phyloP scores from a whole-genome alignment of 2,113 vertebrate species.

The Esox niger region DNA sequence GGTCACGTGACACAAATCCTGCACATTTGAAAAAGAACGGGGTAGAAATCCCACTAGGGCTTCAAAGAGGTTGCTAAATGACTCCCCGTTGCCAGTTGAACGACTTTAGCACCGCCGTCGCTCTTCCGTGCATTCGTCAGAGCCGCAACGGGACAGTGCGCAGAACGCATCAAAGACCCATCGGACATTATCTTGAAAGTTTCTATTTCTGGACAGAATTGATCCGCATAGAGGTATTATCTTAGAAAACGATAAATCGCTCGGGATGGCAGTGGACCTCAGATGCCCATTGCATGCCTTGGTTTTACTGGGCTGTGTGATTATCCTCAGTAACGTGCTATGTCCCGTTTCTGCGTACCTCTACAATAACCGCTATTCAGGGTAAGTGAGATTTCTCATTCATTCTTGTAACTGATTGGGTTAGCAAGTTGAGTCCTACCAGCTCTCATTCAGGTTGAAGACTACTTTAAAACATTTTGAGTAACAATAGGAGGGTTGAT shows the following conservation, averaged over 20 bases:
- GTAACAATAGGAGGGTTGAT: not conserved
- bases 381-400: constrained; percentile 69
- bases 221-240: constrained; percentile 3
- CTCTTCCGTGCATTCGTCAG: constrained; percentile 22
- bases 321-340: constrained; percentile 57
- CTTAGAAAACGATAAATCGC: not conserved
- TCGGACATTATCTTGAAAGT: not conserved
- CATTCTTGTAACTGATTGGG: constrained; percentile 11
- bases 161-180: not conserved
- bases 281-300: constrained; percentile 39
- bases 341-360: constrained; percentile 56
- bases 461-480: not conserved
- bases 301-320: constrained; percentile 57
- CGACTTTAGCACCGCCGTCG: constrained; percentile 45
- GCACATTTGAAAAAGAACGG: constrained; percentile 53
- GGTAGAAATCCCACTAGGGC: constrained; percentile 49
- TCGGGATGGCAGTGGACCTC: constrained; percentile 41
- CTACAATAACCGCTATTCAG: constrained; percentile 76
- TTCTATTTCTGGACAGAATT: not conserved
- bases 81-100: constrained; percentile 38
- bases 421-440: not conserved
- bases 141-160: constrained; percentile 3
- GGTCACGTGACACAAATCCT: constrained; percentile 68
- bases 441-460: not conserved
- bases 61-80: constrained; percentile 40